phyloP scores from a whole-genome alignment of 2,888 invertebrate genomes.

The Scrobipalpa costella region DNA sequence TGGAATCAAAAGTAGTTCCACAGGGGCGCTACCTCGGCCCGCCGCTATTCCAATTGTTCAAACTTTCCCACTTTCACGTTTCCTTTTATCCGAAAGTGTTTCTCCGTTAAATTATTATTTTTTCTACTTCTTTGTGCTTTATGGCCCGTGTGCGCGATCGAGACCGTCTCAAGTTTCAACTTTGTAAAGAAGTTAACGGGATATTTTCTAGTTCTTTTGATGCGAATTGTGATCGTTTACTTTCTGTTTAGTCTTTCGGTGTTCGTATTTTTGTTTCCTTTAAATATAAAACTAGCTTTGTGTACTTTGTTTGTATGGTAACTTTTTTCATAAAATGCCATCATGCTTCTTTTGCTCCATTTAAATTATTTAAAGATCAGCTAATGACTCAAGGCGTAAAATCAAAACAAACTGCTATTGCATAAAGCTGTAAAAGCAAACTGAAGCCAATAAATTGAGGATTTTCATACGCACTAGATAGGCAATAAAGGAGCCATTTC shows the following conservation, averaged over 20 bases:
- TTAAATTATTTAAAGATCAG: neutral
- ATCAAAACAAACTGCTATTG: neutral
- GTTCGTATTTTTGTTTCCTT: neutral
- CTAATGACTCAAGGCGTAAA: neutral
- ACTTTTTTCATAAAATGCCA: too few relatives aligned
- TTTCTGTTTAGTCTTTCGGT: conserved; percentile 12
- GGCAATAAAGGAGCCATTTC: conserved; percentile 21
- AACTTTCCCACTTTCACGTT: conserved; percentile 75
- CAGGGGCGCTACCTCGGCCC: conserved; percentile 64
- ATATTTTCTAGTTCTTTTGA: conserved; percentile 22
- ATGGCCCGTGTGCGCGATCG: conserved; percentile 58
- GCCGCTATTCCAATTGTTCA: conserved; percentile 65
- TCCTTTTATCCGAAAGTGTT: conserved; percentile 75
- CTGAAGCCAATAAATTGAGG: conserved; percentile 4
- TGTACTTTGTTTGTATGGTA: too few relatives aligned
- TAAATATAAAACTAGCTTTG: neutral
- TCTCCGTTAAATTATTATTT: conserved; percentile 72
- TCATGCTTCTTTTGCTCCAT: too few relatives aligned
- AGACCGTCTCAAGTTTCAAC: conserved; percentile 38
- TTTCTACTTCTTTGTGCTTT: conserved; percentile 53
- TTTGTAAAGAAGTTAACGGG: conserved; percentile 24
- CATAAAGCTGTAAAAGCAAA: conserved; percentile 7
- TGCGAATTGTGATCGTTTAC: conserved; percentile 18
- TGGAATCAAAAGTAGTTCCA: conserved; percentile 68
- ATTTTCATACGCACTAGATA: conserved; percentile 2